Evolutionary conservation across 2,797 vertebrate genomes (phyloP).

Genomic region (Iguana delicatissima): DNA sequence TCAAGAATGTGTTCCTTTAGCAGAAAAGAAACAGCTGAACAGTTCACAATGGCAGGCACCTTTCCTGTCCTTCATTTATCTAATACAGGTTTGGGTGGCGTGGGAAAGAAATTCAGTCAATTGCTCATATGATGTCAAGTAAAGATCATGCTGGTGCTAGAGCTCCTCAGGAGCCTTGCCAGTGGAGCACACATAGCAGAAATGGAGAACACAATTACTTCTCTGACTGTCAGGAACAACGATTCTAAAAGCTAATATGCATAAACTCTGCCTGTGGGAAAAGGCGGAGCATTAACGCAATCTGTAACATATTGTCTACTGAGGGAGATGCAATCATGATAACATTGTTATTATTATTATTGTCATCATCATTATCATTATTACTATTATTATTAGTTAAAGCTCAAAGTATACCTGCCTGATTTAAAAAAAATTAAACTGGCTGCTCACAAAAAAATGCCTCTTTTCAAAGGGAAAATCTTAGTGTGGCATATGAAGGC

Average conservation of each 20-base stretch:
- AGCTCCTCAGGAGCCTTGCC: no score
- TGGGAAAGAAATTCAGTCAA: not conserved
- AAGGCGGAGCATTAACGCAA: not conserved
- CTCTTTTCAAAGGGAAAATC: fast-evolving
- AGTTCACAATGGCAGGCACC: not conserved
- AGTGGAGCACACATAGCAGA: not conserved
- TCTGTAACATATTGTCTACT: not conserved
- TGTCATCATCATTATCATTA: no score
- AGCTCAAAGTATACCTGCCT: not conserved
- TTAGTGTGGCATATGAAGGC: not conserved
- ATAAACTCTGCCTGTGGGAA: not conserved
- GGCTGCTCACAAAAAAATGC: not conserved
- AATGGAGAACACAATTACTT: not conserved
- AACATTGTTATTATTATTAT: no score
- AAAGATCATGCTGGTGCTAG: not conserved
- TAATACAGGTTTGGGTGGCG: not conserved
- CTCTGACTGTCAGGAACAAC: not conserved
- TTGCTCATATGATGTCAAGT: not conserved
- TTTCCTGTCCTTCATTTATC: not conserved
- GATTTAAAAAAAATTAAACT: not conserved
- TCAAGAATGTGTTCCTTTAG: no score
- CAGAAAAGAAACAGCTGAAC: not conserved
- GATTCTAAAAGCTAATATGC: not conserved
- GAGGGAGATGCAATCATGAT: not conserved
- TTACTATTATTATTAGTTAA: not conserved